Conservation (phyloP, 1,140 invertebrate genomes). For the Planococcus citri region DNA sequence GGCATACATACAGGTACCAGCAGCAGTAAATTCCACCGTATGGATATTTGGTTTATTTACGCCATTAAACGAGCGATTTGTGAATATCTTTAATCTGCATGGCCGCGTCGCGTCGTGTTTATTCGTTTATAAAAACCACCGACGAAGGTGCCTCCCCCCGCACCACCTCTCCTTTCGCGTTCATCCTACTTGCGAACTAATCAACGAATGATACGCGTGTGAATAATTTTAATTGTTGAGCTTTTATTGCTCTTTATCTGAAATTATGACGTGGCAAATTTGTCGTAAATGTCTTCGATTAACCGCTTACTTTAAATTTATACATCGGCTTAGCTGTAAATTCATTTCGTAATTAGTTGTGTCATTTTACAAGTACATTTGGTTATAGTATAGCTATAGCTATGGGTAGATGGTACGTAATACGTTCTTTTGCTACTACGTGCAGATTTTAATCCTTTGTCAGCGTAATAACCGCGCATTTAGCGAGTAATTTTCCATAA, state of each 20-base stretch:
- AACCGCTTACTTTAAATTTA: not conserved
- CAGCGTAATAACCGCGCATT: too few relatives aligned
- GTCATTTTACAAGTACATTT: too few relatives aligned
- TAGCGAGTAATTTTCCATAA: too few relatives aligned
- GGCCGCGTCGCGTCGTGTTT: not conserved
- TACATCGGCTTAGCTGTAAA: not conserved
- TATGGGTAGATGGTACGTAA: too few relatives aligned
- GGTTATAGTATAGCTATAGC: too few relatives aligned
- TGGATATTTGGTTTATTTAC: not conserved
- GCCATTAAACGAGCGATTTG: not conserved
- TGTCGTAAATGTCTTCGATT: not conserved
- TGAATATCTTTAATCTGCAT: not conserved
- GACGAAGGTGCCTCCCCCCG: not conserved
- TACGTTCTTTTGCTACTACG: too few relatives aligned
- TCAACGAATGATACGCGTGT: not conserved
- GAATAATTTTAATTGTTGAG: not conserved
- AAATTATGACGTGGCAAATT: slow-evolving; percentile 3
- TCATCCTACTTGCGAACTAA: not conserved
- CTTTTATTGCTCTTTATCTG: not conserved
- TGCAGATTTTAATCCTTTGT: too few relatives aligned
- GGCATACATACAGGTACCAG: not conserved
- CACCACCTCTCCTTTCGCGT: not conserved
- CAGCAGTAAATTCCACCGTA: not conserved
- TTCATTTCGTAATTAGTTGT: not conserved
- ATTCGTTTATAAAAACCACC: not conserved